phyloP scores from a whole-genome alignment of 2,113 vertebrate species.

The Ameiurus melas region DNA sequence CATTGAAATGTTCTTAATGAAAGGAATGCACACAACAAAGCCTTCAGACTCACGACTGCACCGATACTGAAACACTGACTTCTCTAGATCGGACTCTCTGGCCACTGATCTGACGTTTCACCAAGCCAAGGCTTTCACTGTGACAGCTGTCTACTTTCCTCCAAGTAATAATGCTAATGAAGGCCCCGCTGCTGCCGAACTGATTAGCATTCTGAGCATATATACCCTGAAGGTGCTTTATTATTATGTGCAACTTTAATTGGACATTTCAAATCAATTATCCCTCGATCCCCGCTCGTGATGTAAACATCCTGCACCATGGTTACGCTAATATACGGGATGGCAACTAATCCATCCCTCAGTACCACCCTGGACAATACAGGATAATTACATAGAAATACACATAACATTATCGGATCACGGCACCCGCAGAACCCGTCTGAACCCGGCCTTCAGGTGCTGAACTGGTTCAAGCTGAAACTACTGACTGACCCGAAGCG shows the following conservation, averaged over 20 bases:
- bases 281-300: background rate
- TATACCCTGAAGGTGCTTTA: background rate
- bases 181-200: background rate
- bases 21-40: background rate
- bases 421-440: background rate
- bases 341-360: background rate
- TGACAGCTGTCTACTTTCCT: constrained; percentile 11
- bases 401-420: background rate
- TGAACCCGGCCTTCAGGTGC: background rate
- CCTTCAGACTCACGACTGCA: background rate
- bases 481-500: background rate
- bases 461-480: background rate
- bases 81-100: background rate
- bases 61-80: background rate
- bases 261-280: constrained; percentile 24
- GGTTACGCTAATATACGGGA: background rate
- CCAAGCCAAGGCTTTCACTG: background rate
- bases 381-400: background rate
- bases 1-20: background rate
- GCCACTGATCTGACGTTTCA: background rate
- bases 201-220: constrained; percentile 2
- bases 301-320: constrained; percentile 12
- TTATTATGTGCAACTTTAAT: constrained; percentile 13
- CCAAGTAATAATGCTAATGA: background rate
- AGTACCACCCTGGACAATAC: background rate